Conservation (phyloP, 92 coral and sea anemone genomes). For the Zoanthus solanderi region DNA sequence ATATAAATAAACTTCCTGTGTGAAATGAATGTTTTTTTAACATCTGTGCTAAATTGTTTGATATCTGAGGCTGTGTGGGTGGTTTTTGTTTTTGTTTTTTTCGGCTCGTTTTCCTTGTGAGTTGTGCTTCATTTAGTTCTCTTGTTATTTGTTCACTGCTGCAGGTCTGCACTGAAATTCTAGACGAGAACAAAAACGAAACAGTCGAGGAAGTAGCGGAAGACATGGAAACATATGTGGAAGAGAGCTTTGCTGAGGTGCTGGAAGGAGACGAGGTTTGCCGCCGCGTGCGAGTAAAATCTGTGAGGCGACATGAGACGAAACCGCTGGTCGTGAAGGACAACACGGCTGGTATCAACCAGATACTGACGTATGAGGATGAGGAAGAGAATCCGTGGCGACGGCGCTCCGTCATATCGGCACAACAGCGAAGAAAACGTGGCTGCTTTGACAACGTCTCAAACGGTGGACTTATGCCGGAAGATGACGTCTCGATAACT, state of each 20-base stretch:
- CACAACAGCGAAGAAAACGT: conserved; percentile 29
- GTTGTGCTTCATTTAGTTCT: background rate
- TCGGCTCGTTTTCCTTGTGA: background rate
- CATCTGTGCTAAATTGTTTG: background rate
- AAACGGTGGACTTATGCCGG: conserved; percentile 3
- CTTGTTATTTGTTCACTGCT: background rate
- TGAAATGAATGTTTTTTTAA: conserved; percentile 15
- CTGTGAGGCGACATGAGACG: conserved; percentile 30
- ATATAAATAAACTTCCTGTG: conserved; percentile 39
- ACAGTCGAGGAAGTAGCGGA: conserved; percentile 62
- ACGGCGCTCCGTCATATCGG: conserved; percentile 34
- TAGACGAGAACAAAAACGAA: conserved; percentile 38
- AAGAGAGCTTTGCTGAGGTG: conserved; percentile 31
- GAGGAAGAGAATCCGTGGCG: conserved; percentile 41
- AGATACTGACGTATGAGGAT: conserved; percentile 24
- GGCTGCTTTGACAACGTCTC: background rate
- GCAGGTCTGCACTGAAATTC: conserved; percentile 45
- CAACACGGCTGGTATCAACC: background rate
- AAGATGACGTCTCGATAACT: background rate
- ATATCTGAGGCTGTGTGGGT: background rate
- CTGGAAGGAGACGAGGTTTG: conserved; percentile 31
- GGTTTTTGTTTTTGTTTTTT: background rate
- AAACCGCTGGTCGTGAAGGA: conserved; percentile 9
- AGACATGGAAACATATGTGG: conserved; percentile 56
- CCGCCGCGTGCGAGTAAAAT: conserved; percentile 15